A percentile compares a stretch with the other conserved stretches of the same genome.
Evolutionary conservation across 1,140 invertebrate species (phyloP).

Genomic region (Paracyclopina nana): DNA sequence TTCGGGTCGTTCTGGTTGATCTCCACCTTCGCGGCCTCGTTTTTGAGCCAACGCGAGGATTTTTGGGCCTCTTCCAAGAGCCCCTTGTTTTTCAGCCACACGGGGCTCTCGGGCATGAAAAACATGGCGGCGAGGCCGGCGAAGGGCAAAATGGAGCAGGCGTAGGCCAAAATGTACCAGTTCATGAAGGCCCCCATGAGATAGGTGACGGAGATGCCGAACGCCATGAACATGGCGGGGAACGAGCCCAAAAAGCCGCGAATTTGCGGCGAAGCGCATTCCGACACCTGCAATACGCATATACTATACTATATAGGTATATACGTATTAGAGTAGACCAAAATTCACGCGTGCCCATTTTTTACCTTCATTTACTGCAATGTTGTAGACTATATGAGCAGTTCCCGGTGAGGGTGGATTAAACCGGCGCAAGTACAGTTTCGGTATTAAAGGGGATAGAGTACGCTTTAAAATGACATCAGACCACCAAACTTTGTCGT

Average conservation of each 20-base stretch:
- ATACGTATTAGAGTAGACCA: no score
- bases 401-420: no score
- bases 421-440: no score
- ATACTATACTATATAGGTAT: no score
- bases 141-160: neutral
- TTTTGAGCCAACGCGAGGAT: constrained; percentile 2
- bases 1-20: neutral
- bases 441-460: no score
- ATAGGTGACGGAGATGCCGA: neutral
- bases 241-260: neutral
- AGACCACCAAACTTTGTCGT: no score
- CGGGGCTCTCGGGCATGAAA: neutral
- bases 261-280: neutral
- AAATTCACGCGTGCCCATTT: no score
- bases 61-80: neutral
- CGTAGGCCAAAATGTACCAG: constrained; percentile 4
- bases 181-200: neutral
- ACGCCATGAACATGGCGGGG: constrained; percentile 9
- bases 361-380: no score
- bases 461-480: no score
- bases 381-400: no score
- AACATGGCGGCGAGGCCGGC: neutral
- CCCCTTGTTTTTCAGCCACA: neutral
- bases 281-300: no score
- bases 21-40: constrained; percentile 22